Evolutionary conservation across 2,888 invertebrate genomes (phyloP), one percentile per base, ranked within the genome.

Genomic region (Dynastes grantii): DNA sequence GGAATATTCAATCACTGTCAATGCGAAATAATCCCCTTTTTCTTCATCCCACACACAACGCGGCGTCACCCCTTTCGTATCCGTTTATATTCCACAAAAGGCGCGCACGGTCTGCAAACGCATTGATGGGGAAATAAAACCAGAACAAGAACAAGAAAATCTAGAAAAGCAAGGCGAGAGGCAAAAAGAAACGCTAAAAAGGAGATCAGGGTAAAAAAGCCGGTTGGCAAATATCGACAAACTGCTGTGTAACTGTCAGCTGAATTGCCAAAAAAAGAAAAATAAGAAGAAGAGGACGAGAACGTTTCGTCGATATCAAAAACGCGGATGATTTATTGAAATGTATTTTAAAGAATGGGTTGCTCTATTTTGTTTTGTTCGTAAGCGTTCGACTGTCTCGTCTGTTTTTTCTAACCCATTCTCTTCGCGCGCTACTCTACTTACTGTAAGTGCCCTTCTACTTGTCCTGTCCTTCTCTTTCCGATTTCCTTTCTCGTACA

Each of bases 191-290:
- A 49, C 16, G 49, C 55, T 22, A 58, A 58, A 58, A 58, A 58
- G 55, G 22, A 58, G 55, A 58, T 58, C 55, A 27, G 55, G 55
- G 1, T 16, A 58, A 58, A 63, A 63, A 32, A 63, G 5, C 45
- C 67, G 67, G 45, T 67, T 75, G 75, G 61, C 45, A 63, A 75
- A 75, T 75, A 75, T 75, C 75, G 75, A 75, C 75, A 75, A 75
- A 75, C 75, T 75, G 75, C 75, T 75, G 75, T 75, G 75, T 75
- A 75, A 75, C 75, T 75, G 75, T 75, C 75, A 75, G 75, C 49
- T 75, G 63, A 75, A 75, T 75, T 75, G 61, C 61, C 75, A 61
- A 75, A 75, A 75, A 67, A 67, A 49, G n/a, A 67, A 64, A 45
- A 11, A 45, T 11, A 45, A 45, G 45, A 45, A 45, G 11, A 45